Percentiles rank a stretch among this genome's conserved stretches.
phyloP scores from a whole-genome alignment of 2,113 vertebrate genomes.

The Chloroceryle aenea region DNA sequence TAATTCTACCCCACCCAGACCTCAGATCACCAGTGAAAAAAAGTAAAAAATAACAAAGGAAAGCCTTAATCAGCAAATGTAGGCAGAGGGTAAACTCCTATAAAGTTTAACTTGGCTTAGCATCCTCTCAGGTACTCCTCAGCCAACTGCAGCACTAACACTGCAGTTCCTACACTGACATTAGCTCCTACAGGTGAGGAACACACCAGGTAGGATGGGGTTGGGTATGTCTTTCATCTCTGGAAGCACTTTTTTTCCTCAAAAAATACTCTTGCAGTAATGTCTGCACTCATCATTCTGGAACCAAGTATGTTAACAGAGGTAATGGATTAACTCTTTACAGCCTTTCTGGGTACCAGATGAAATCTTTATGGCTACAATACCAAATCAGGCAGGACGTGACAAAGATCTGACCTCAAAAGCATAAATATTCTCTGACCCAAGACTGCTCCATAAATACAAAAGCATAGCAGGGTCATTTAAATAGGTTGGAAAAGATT shows the following conservation, averaged over 20 bases:
- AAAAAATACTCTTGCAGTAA: neutral
- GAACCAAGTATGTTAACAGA: neutral
- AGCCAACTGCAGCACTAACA: neutral
- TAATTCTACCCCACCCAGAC: neutral
- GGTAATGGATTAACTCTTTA: too few relatives aligned
- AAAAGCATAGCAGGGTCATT: neutral
- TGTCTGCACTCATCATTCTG: neutral
- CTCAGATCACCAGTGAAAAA: neutral
- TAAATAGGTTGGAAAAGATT: neutral
- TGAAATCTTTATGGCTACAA: neutral
- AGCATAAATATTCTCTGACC: neutral
- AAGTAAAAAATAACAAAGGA: neutral
- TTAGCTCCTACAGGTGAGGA: neutral
- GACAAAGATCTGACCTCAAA: neutral
- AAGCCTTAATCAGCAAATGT: neutral
- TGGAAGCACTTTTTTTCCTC: fast-evolving
- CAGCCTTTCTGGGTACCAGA: neutral
- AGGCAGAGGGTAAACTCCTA: neutral
- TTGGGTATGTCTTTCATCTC: neutral
- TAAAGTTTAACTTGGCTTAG: neutral
- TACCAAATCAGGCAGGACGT: neutral
- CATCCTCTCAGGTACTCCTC: neutral
- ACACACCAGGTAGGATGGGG: neutral
- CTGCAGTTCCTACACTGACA: neutral
- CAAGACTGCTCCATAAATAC: neutral